Base-by-base conservation (phyloP, 2,113 vertebrate species). In the Lamprotornis superbus region DNA sequence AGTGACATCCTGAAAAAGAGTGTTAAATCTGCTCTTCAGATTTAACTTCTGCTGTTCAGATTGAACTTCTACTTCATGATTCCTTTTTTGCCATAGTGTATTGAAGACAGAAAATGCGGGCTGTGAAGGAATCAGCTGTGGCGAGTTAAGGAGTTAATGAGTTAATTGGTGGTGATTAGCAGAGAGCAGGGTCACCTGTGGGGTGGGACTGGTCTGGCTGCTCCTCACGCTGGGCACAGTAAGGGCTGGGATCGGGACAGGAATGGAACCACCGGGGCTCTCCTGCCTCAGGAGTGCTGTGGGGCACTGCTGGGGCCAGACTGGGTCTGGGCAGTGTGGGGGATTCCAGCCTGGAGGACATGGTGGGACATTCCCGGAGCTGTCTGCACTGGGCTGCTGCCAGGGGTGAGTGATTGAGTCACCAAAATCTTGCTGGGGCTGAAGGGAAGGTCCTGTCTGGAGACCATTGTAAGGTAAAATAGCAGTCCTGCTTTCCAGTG, bases 271-370 rank as follows among this genome's bases (percentile, higher is more conserved):
- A 2, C 1, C 1, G 24, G 3, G 4, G 24, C 19, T 52, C 19
- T 10, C 31, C 40, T 40, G 40, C 18, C 9, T 8, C 7, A 2
- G 70, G 12, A 37, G 6, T 0, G 2, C 23, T 0, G 15, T 42
- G 33, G 70, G 81, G 22, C 15, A 4, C 20, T 55, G 52, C 24
- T 4, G 53, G 47, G 15, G 3, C 1, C 3, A 5, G 30, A 0
- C 12, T 44, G n/a, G 13, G 1, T 2, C 30, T 0, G 4, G 2
- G 2, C 24, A 4, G 0, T 7, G 0, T 1, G 28, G 7, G 37
- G 49, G 30, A 35, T 21, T 50, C 44, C 10, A 7, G 5, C 2
- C n/a, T 27, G 56, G 50, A 70, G 28, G 3, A 7, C 1, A 1
- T 0, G 14, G 17, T 7, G 57, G 46, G 28, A 0, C 65, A 7